Percentiles rank a stretch among this genome's conserved stretches.
Conservation (phyloP, 1,140 invertebrate genomes). For the Brachionus calyciflorus region DNA sequence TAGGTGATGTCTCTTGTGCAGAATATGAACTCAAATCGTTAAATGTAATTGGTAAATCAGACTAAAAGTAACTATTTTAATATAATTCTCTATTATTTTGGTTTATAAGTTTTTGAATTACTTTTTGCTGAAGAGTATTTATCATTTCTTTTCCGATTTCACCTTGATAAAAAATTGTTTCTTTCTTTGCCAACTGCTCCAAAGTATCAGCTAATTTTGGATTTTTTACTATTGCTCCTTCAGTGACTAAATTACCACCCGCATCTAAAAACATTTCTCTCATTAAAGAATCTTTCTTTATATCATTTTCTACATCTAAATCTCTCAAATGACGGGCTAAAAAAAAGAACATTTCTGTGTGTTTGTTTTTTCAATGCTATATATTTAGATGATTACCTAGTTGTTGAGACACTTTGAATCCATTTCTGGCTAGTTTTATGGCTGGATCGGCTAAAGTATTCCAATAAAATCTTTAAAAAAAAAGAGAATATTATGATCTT, state of each 20-base stretch:
- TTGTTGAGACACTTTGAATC: neutral
- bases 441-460: constrained; percentile 32
- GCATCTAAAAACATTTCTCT: constrained; percentile 46
- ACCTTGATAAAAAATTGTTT: constrained; percentile 26
- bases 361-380: neutral
- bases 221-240: constrained; percentile 48
- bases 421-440: constrained; percentile 16
- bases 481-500: too few species aligned
- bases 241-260: constrained; percentile 35
- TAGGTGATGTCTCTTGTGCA: neutral
- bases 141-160: neutral
- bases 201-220: constrained; percentile 45
- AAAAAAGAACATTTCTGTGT: neutral
- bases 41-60: neutral
- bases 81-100: too few species aligned
- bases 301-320: neutral
- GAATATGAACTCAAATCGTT: constrained; percentile 15
- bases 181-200: constrained; percentile 19
- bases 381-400: constrained; percentile 4
- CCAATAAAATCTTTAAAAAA: constrained; percentile 45
- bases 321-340: constrained; percentile 15
- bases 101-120: neutral
- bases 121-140: neutral
- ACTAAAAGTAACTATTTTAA: neutral
- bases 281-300: neutral